Base-by-base conservation (phyloP, 2,888 invertebrate species). In the Hermodice carunculata region DNA sequence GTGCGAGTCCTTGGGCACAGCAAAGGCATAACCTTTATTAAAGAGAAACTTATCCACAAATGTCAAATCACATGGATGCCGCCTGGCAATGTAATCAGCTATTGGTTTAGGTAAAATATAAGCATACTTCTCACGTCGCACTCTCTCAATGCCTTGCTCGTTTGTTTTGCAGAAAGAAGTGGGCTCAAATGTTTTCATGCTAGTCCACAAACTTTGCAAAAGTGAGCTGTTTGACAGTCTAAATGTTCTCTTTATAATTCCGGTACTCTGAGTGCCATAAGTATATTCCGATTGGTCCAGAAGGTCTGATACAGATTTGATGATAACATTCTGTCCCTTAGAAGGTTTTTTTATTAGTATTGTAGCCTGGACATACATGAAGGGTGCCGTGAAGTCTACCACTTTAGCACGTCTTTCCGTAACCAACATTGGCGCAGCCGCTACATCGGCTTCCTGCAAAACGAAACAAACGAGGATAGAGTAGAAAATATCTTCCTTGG, bases 31-130 rank as follows among this genome's bases (percentile, higher is more conserved):
- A 2, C 67, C 57, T n/a, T 60, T 53, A 26, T 49, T 48, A 54
- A 72, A 57, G 32, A 69, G 44, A 46, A 69, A 69, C 26, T 51
- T 43, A 17, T 61, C 71, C 22, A 73, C 54, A 8, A 67, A 51
- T 3, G 67, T 51, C 17, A 73, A 56, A 46, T 73, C 71, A 58
- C 73, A 73, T 2, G 73, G 73, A 0, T 43, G 42, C 22, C 54
- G 53, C 42, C 65, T 31, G 0, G 67, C 48, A 22, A 72, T 54
- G 42, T 73, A 73, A 24, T 73, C 71, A 5, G 52, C 71, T 22
- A 73, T 71, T 19, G 66, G 69, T 54, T 60, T 44, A 3, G 73
- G 73, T 17, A 73, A 59, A 22, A 73, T 67, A 44, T 66, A 73
- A 28, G 67, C 73, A 56, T 65, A 72, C 24, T 61, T 66, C 44